Conservation (phyloP, 1,140 invertebrate genomes). For the Drosophila parabipectinata region DNA sequence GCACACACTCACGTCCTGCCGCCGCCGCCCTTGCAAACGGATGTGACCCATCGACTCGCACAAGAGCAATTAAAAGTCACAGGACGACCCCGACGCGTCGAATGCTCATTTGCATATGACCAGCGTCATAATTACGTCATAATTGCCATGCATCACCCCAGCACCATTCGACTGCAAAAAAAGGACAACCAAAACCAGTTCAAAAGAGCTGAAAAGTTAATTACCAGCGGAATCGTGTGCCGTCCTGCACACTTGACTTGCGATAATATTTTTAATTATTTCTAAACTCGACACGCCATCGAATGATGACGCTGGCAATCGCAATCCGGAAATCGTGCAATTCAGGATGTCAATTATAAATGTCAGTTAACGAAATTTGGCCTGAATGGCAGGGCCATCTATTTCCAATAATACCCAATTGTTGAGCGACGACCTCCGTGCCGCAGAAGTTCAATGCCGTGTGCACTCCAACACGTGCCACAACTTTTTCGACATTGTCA, state of each 20-base stretch:
- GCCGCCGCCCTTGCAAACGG: background rate
- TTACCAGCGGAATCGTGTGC: constrained; percentile 33
- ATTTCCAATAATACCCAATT: constrained; percentile 62
- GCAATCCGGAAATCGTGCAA: constrained; percentile 20
- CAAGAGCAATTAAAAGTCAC: constrained; percentile 56
- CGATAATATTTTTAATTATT: constrained; percentile 59
- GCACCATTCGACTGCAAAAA: constrained; percentile 5
- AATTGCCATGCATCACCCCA: constrained; percentile 54
- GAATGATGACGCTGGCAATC: constrained; percentile 9
- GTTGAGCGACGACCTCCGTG: constrained; percentile 51
- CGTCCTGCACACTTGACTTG: constrained; percentile 28
- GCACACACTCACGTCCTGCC: background rate
- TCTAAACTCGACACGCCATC: constrained; percentile 31
- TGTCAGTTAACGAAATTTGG: constrained; percentile 44
- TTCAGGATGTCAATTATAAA: constrained; percentile 35
- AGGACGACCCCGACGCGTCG: constrained; percentile 26
- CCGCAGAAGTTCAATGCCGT: constrained; percentile 65
- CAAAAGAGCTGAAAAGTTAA: constrained; percentile 56
- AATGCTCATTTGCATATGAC: constrained; percentile 59
- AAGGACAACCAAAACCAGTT: constrained; percentile 10
- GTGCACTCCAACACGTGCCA: constrained; percentile 14
- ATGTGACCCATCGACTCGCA: constrained; percentile 48
- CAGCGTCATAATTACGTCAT: constrained; percentile 67
- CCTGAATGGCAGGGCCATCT: constrained; percentile 59
- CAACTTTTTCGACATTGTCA: constrained; percentile 45